Conservation (phyloP, 2,888 invertebrate genomes). For the Pollenia amentaria region DNA sequence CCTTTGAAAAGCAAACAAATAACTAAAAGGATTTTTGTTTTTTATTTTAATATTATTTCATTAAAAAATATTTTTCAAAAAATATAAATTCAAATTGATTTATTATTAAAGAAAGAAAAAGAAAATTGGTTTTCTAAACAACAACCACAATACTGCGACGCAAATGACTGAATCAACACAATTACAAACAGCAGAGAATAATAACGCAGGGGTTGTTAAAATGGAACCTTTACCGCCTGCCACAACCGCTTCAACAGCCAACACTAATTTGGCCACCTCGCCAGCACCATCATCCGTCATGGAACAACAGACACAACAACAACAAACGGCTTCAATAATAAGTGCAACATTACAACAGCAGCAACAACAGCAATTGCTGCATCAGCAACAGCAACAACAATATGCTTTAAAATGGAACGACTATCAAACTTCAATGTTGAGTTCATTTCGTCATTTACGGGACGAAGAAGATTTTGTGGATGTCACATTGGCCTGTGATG, state of each 20-base stretch:
- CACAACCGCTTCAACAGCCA: slow-evolving; percentile 85
- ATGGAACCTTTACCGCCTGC: slow-evolving; percentile 85
- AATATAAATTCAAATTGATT: slow-evolving; percentile 25
- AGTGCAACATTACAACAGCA: slow-evolving; percentile 69
- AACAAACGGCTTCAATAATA: slow-evolving; percentile 61
- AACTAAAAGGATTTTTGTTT: slow-evolving; percentile 43
- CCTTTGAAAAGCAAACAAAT: slow-evolving; percentile 24
- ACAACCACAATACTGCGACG: slow-evolving; percentile 64
- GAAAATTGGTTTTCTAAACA: slow-evolving; percentile 37
- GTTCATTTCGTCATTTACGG: slow-evolving; percentile 93
- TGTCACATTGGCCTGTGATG: slow-evolving; percentile 96
- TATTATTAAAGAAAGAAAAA: slow-evolving; percentile 8
- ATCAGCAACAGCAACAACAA: slow-evolving; percentile 91
- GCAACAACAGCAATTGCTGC: slow-evolving; percentile 75
- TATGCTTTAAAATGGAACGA: slow-evolving; percentile 98
- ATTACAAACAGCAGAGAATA: slow-evolving; percentile 84
- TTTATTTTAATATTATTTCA: slow-evolving; percentile 25
- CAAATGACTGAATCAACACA: slow-evolving; percentile 85
- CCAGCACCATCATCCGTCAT: slow-evolving; percentile 73
- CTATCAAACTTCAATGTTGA: slow-evolving; percentile 95
- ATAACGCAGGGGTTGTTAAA: slow-evolving; percentile 85
- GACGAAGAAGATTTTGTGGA: slow-evolving; percentile 97
- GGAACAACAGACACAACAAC: slow-evolving; percentile 71
- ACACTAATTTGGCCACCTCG: slow-evolving; percentile 68
- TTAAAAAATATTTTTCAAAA: slow-evolving; percentile 17